phyloP scores from a whole-genome alignment of 2,113 vertebrate species.

The Hippoglossus stenolepis region DNA sequence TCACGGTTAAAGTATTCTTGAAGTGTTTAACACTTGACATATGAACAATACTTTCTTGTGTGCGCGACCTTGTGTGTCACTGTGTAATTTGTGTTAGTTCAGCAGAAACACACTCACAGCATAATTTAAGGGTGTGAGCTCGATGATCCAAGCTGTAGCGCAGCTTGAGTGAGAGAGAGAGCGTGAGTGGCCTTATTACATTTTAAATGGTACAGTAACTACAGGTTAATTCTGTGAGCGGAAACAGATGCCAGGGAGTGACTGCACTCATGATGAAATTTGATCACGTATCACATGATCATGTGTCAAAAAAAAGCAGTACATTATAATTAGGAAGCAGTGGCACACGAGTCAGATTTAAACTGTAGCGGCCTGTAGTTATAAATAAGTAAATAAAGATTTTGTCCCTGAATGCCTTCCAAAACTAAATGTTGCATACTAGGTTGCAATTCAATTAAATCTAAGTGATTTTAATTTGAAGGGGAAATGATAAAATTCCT shows the following conservation, averaged over 20 bases:
- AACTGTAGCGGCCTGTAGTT: neutral
- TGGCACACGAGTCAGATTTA: neutral
- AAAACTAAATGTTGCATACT: neutral
- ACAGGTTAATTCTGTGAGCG: neutral
- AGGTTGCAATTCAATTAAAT: neutral
- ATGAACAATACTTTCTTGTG: neutral
- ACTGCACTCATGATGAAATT: neutral
- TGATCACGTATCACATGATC: neutral
- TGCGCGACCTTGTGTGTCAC: neutral
- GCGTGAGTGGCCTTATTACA: neutral
- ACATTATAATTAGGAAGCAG: neutral
- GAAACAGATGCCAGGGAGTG: neutral
- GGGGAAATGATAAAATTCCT: neutral
- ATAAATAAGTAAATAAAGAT: neutral
- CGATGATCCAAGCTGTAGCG: neutral
- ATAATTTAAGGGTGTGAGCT: neutral
- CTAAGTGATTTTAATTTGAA: neutral
- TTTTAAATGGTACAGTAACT: neutral
- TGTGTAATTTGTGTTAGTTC: neutral
- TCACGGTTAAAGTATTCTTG: neutral
- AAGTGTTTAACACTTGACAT: neutral
- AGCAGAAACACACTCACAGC: neutral
- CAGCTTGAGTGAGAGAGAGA: neutral
- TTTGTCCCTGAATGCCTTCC: neutral
- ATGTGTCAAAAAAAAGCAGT: neutral